Percentiles rank a stretch among this genome's conserved stretches.
These are phyloP conservation scores for Trematomus bernacchii DNA, from an alignment of 2,797 vertebrate species.

Conservation along the genomic window DNA sequence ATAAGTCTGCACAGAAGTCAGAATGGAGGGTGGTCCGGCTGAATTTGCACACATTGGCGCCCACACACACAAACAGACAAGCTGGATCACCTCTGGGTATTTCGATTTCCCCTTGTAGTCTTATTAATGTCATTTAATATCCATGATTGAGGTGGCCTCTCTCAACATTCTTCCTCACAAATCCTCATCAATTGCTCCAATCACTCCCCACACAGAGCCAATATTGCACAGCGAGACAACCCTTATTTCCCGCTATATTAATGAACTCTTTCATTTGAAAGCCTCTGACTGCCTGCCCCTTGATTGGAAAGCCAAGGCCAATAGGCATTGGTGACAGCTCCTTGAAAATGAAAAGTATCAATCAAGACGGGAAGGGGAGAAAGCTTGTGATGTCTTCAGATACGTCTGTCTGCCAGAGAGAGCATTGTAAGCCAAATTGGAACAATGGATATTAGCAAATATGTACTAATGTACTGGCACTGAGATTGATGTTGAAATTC, in stretches of 20 bases:
- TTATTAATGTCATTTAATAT: slow-evolving; percentile 76
- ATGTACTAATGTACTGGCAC: slow-evolving; percentile 2
- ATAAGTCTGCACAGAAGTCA: slow-evolving; percentile 48
- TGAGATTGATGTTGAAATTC: too few species aligned
- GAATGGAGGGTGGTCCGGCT: slow-evolving; percentile 22
- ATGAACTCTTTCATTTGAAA: slow-evolving; percentile 81
- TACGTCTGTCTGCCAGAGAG: slow-evolving; percentile 15
- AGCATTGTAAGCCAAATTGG: neutral
- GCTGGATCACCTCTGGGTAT: slow-evolving; percentile 38
- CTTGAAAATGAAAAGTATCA: slow-evolving; percentile 83
- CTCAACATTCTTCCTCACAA: slow-evolving; percentile 63
- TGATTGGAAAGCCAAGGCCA: slow-evolving; percentile 76
- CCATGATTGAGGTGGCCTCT: slow-evolving; percentile 63
- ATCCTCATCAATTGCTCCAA: slow-evolving; percentile 77
- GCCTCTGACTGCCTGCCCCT: slow-evolving; percentile 68
- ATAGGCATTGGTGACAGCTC: slow-evolving; percentile 68
- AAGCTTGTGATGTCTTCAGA: slow-evolving; percentile 40
- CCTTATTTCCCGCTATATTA: slow-evolving; percentile 77
- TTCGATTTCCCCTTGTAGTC: slow-evolving; percentile 54
- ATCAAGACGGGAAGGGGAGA: slow-evolving; percentile 61
- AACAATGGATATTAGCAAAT: slow-evolving; percentile 34
- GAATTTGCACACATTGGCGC: slow-evolving; percentile 21
- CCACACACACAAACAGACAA: slow-evolving; percentile 19
- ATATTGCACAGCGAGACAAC: slow-evolving; percentile 65
- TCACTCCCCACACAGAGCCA: slow-evolving; percentile 68